Conservation (phyloP, 2,797 vertebrate species). For the Pipistrellus kuhlii region DNA sequence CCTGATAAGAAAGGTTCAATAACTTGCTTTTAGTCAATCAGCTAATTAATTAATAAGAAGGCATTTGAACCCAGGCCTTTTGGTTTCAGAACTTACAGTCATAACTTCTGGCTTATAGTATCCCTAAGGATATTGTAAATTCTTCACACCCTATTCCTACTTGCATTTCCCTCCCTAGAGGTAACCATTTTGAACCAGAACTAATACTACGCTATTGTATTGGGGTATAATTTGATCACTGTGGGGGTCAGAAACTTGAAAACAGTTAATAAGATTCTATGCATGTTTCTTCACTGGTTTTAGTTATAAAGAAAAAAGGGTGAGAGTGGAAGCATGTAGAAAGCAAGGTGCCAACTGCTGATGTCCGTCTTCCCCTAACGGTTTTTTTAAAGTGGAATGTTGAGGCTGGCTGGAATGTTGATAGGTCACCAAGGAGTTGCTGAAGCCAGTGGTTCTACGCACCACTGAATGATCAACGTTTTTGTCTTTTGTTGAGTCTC, state of each 20-base stretch:
- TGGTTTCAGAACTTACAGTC: constrained; percentile 1
- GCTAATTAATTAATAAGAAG: background rate
- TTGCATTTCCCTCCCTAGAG: background rate
- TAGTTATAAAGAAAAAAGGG: background rate
- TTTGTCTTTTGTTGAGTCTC: background rate
- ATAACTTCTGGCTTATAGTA: background rate
- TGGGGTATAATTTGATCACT: constrained; percentile 21
- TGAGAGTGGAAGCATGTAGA: background rate
- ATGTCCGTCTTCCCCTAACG: background rate
- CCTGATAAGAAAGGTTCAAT: background rate
- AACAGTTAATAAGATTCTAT: constrained; percentile 7
- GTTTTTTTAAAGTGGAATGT: constrained; percentile 6
- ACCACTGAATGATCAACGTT: background rate
- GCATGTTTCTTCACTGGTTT: background rate
- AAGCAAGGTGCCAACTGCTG: background rate
- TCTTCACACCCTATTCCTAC: background rate
- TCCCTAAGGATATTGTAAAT: background rate
- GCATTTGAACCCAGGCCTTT: constrained; percentile 1
- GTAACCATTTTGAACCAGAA: constrained; percentile 8
- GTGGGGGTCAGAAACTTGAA: constrained; percentile 5
- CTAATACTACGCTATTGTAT: background rate
- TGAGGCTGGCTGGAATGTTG: constrained; percentile 18
- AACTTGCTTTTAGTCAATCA: background rate
- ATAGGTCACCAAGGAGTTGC: constrained; percentile 7
- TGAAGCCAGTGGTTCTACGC: background rate